Percentiles rank a stretch among this genome's conserved stretches.
phyloP scores from a whole-genome alignment of 1,140 invertebrate species.

The Drosophila parvula region DNA sequence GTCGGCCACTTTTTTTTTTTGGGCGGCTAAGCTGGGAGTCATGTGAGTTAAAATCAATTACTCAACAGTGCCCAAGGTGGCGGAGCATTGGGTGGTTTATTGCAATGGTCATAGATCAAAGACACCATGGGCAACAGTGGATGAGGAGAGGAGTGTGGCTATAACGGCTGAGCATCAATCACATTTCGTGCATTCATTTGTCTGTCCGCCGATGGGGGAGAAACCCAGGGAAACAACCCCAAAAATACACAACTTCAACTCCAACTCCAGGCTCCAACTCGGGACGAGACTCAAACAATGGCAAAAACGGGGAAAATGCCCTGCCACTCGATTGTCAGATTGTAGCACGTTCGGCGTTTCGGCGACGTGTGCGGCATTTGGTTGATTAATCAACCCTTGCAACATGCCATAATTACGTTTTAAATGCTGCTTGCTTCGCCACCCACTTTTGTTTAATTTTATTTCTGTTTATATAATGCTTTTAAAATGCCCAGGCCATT shows the following conservation, averaged over 20 bases:
- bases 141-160: neutral
- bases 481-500: slow-evolving; percentile 10
- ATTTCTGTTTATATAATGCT: slow-evolving; percentile 30
- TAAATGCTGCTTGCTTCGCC: slow-evolving; percentile 50
- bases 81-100: slow-evolving; percentile 8
- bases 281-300: slow-evolving; percentile 15
- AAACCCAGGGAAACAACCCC: slow-evolving; percentile 35
- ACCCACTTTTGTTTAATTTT: slow-evolving; percentile 21
- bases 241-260: slow-evolving; percentile 14
- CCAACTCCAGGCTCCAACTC: neutral
- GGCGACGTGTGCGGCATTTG: slow-evolving; percentile 42
- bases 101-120: slow-evolving; percentile 43
- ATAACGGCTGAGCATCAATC: slow-evolving; percentile 50
- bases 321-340: slow-evolving; percentile 50
- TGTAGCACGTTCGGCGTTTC: slow-evolving; percentile 36
- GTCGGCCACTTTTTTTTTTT: neutral
- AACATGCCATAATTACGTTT: slow-evolving; percentile 69
- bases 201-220: neutral
- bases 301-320: slow-evolving; percentile 12
- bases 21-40: neutral
- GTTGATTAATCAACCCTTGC: slow-evolving; percentile 71
- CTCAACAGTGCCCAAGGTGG: slow-evolving; percentile 59
- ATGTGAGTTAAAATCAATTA: slow-evolving; percentile 64
- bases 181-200: slow-evolving; percentile 37
- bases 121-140: slow-evolving; percentile 28